phyloP scores from a whole-genome alignment of 1,140 invertebrate species.

The Trichomalopsis sarcophagae region DNA sequence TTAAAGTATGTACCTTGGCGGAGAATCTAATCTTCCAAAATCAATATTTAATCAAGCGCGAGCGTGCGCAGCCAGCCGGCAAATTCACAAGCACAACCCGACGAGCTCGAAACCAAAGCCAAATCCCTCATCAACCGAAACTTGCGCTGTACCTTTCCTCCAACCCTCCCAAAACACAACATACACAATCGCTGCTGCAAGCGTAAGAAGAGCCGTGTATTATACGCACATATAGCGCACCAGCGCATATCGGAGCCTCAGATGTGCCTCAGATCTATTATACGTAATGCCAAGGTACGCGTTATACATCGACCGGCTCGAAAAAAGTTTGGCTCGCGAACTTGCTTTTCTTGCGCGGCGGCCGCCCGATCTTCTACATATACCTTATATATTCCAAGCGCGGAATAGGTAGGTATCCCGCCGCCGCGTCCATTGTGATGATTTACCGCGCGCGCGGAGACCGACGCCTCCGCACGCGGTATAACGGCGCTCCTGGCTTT shows the following conservation, averaged over 20 bases:
- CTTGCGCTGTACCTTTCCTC: not conserved
- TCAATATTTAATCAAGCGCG: conserved; percentile 24
- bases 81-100: not conserved
- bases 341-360: not conserved
- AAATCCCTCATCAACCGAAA: conserved; percentile 2
- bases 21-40: not conserved
- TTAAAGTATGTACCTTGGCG: not conserved
- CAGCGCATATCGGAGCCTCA: not conserved
- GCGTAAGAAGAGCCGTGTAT: not conserved
- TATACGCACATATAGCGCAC: no score
- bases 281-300: not conserved
- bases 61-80: not conserved
- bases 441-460: conserved; percentile 27
- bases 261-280: conserved; percentile 35
- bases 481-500: not conserved
- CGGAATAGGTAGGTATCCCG: not conserved
- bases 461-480: not conserved
- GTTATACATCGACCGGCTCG: not conserved
- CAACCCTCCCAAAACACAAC: not conserved
- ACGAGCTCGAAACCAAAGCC: not conserved
- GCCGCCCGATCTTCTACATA: not conserved
- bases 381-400: not conserved
- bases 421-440: conserved; percentile 31
- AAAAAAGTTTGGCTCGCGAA: conserved; percentile 36
- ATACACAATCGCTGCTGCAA: no score